Conservation (phyloP, 2,888 invertebrate genomes). For the Hypena proboscidalis region DNA sequence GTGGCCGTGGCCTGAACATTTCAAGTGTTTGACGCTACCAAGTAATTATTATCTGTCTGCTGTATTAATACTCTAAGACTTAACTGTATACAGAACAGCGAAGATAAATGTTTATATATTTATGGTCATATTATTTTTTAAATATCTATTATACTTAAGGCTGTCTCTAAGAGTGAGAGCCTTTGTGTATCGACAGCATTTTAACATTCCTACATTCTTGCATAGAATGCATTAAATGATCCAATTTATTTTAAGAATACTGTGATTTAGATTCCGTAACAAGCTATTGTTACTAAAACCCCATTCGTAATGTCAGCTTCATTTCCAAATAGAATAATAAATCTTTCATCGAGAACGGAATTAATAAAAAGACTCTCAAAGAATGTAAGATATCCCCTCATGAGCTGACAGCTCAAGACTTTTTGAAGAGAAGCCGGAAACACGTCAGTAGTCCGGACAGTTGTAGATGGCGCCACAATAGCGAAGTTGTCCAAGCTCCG, state of each 20-base stretch:
- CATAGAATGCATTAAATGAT: too few species aligned
- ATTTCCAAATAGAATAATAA: slow-evolving; percentile 61
- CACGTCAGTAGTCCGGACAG: slow-evolving; percentile 79
- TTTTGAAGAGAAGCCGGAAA: slow-evolving; percentile 82
- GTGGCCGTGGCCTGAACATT: slow-evolving; percentile 45
- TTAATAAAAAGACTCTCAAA: slow-evolving; percentile 79
- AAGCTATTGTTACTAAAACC: neutral
- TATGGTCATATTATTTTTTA: too few species aligned
- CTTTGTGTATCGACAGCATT: too few species aligned
- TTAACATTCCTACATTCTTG: too few species aligned
- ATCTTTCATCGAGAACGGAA: slow-evolving; percentile 63
- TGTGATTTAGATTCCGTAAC: too few species aligned
- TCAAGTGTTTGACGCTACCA: slow-evolving; percentile 45
- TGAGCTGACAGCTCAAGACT: slow-evolving; percentile 78
- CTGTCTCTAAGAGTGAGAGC: too few species aligned
- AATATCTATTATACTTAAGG: too few species aligned
- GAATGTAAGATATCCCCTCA: slow-evolving; percentile 75
- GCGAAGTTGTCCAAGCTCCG: slow-evolving; percentile 67
- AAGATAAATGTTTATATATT: too few species aligned
- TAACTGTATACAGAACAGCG: too few species aligned
- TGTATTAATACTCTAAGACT: slow-evolving; percentile 4
- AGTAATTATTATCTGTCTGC: slow-evolving; percentile 37
- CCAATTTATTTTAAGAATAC: too few species aligned
- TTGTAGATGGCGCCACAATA: slow-evolving; percentile 81
- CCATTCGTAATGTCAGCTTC: neutral